These are phyloP conservation scores for Eilema depressum DNA, from an alignment of 2,888 invertebrate genomes.

Conservation along the genomic window DNA sequence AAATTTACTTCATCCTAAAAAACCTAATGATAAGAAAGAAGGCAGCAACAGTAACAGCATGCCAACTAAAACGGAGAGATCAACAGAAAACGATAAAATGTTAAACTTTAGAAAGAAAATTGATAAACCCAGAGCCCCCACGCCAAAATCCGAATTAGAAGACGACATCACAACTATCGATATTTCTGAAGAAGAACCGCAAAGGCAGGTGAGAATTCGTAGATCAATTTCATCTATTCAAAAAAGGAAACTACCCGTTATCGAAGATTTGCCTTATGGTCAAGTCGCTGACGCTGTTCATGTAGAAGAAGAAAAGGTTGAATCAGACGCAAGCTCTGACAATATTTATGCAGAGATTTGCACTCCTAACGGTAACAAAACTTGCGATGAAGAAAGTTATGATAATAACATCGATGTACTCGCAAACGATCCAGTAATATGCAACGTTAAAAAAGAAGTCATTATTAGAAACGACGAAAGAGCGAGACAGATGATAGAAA, in stretches of 20 bases:
- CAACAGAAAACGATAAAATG: conserved; percentile 73
- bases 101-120: conserved; percentile 82
- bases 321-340: conserved; percentile 83
- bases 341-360: conserved; percentile 92
- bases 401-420: conserved; percentile 79
- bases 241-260: conserved; percentile 84
- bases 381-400: conserved; percentile 76
- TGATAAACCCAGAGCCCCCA: conserved; percentile 82
- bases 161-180: conserved; percentile 75
- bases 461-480: conserved; percentile 80
- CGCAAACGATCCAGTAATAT: conserved; percentile 82
- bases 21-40: conserved; percentile 83
- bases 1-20: conserved; percentile 88
- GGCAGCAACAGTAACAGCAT: conserved; percentile 82
- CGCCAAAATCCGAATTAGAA: conserved; percentile 79
- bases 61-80: conserved; percentile 82
- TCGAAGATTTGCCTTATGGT: conserved; percentile 90
- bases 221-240: conserved; percentile 86
- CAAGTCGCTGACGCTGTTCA: conserved; percentile 90
- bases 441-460: conserved; percentile 83
- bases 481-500: conserved; percentile 80
- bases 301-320: conserved; percentile 77
- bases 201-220: conserved; percentile 81
- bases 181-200: conserved; percentile 78
- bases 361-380: conserved; percentile 73